These are phyloP conservation scores for Tachysurus vachellii DNA, from an alignment of 2,113 vertebrate species.

Conservation along the genomic window DNA sequence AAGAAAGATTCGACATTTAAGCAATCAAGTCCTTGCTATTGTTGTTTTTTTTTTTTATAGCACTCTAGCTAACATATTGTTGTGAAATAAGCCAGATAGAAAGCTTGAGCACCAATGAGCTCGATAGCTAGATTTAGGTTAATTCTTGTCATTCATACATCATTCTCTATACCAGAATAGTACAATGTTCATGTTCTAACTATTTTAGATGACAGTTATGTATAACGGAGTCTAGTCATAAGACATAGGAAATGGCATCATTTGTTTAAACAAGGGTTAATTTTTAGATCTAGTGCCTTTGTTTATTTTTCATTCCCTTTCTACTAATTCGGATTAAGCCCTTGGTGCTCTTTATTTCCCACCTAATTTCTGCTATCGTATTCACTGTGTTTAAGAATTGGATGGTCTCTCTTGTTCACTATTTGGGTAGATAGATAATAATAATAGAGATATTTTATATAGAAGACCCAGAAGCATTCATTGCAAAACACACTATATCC, in stretches of 20 bases:
- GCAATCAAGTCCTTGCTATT: background rate
- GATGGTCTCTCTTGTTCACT: constrained; percentile 22
- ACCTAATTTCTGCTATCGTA: background rate
- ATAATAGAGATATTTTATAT: constrained; percentile 37
- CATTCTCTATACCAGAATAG: background rate
- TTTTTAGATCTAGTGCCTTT: background rate
- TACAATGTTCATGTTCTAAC: background rate
- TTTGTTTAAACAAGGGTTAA: background rate
- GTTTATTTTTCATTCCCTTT: constrained; percentile 4
- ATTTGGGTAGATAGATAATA: background rate
- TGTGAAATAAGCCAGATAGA: background rate
- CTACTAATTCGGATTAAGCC: background rate
- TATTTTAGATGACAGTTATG: background rate
- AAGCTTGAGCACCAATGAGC: background rate
- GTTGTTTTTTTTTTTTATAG: background rate
- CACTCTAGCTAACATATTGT: background rate
- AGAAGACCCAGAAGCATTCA: constrained; percentile 44
- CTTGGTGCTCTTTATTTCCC: background rate
- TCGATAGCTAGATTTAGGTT: background rate
- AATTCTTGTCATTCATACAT: too few relatives aligned
- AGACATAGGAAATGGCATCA: background rate
- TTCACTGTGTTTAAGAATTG: constrained; percentile 21
- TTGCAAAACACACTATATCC: constrained; percentile 43
- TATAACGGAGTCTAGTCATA: background rate
- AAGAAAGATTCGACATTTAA: background rate